A percentile compares a stretch with the other conserved stretches of the same genome.
phyloP scores from a whole-genome alignment of 2,888 invertebrate genomes.

The Sycophila texana region DNA sequence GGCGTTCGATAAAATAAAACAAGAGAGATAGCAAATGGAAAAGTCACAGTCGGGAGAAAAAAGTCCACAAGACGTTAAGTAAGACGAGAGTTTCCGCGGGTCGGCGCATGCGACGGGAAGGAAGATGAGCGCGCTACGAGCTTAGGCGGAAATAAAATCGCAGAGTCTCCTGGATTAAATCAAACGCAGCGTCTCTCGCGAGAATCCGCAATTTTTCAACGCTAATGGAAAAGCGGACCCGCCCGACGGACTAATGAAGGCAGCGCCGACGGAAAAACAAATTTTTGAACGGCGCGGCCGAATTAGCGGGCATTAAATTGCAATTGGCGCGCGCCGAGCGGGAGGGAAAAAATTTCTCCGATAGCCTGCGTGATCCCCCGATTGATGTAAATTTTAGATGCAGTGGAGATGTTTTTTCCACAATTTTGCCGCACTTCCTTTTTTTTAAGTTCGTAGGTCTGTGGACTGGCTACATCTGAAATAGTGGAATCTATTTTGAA shows the following conservation, averaged over 20 bases:
- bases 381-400: too few relatives aligned
- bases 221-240: background rate
- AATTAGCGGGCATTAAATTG: background rate
- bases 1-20: background rate
- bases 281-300: background rate
- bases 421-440: too few relatives aligned
- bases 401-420: too few relatives aligned
- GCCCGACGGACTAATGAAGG: constrained; percentile 15
- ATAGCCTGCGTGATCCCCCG: too few relatives aligned
- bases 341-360: too few relatives aligned
- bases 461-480: too few relatives aligned
- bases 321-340: background rate
- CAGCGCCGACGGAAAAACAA: constrained; percentile 3
- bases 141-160: constrained; percentile 28
- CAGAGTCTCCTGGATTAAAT: constrained; percentile 41
- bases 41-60: background rate
- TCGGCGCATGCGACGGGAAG: background rate
- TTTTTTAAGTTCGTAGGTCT: too few relatives aligned
- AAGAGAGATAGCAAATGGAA: background rate
- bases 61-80: constrained; percentile 27
- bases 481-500: too few relatives aligned
- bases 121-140: constrained; percentile 4
- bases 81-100: background rate
- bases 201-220: constrained; percentile 6
- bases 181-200: constrained; percentile 9